Evolutionary conservation across 30 jellyfish, hydroid and myxozoan species (phyloP).

Genomic region (Pseudorhiza aurosa): DNA sequence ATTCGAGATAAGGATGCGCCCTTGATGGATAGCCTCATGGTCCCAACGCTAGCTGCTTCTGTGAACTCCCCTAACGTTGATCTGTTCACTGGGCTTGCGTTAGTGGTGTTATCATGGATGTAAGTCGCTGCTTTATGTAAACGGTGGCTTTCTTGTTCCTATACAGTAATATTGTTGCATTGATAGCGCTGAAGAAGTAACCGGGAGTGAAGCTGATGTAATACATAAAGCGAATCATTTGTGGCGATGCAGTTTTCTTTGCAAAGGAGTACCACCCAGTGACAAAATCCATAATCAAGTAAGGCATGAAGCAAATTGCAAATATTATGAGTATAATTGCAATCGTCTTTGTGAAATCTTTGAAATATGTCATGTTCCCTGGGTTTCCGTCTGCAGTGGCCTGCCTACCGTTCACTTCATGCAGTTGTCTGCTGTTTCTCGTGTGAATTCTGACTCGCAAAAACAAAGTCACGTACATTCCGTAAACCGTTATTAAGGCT

Average conservation of each 20-base stretch:
- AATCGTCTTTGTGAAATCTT: constrained; percentile 23
- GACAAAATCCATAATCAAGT: constrained; percentile 2
- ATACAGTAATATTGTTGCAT: constrained; percentile 32
- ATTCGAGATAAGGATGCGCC: no score
- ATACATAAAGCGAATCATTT: constrained; percentile 17
- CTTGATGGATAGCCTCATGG: no score
- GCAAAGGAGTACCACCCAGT: constrained; percentile 44
- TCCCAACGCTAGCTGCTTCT: no score
- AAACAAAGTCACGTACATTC: neutral
- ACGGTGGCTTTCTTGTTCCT: constrained; percentile 30
- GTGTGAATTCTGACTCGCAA: constrained; percentile 11
- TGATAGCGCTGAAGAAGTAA: neutral
- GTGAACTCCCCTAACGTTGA: no score
- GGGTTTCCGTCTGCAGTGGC: neutral
- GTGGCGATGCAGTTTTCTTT: constrained; percentile 7
- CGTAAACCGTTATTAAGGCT: neutral
- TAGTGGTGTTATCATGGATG: neutral
- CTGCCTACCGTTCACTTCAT: neutral
- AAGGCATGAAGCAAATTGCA: constrained; percentile 21
- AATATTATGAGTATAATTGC: neutral
- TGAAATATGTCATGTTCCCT: neutral
- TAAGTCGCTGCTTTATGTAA: constrained; percentile 12
- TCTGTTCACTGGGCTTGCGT: neutral
- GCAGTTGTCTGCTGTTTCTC: neutral
- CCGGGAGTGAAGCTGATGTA: constrained; percentile 16